Evolutionary conservation across 1,140 invertebrate species (phyloP), one percentile per base, ranked within the genome.

Genomic region (Pseudomyrmex sp.): DNA sequence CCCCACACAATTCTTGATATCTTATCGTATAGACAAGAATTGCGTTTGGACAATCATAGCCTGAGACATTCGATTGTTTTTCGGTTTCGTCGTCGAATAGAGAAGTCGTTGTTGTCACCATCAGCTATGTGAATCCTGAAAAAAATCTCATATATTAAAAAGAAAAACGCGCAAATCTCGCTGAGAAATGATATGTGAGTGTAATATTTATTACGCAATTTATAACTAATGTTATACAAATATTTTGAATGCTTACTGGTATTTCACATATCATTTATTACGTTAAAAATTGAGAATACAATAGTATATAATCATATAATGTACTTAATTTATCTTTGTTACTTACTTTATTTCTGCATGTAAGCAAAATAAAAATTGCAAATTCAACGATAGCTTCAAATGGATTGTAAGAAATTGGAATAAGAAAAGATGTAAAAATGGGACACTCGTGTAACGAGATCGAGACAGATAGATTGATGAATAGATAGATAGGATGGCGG

Each of bases 31-130:
- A 88, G 92, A 94, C 94, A 94, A 94, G 94, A 94, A 94, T 94
- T 94, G 94, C 94, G 94, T 94, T 94, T 94, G 94, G 94, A 94
- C 94, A 94, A 94, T 94, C 94, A 94, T 94, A 94, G 94, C 94
- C 93, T 92, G 92, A 91, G 92, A 94, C 93, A 92, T 87, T 83
- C 82, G 35, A 79, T 68, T 59, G 63, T 76, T 44, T 23, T 20
- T 56, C 50, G 35, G 35, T 35, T 35, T 35, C 5, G 35, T 35
- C 35, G 35, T 35, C 35, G 54, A 48, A 50, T 68, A 35, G 9
- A 18, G 13, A 15, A 59, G 18, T 15, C 13, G 1, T 79, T 48
- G 26, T 59, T 48, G 20, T 54, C 35, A 18, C 46, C 56, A 15
- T 82, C 20, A 8, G 15, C 20, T 26, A 70, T 0, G 9, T n/a